A percentile compares a stretch with the other conserved stretches of the same genome.
Conservation (phyloP, 2,113 vertebrate species). For the Xenopus tropicalis region UCB_Xtro_10.0 CM004446.2:41874501-41875000, state of each 20-base stretch:
- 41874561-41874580: neutral
- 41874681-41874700: slow-evolving; percentile 96
- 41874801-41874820: slow-evolving; percentile 97
- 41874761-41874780: slow-evolving; percentile 99
- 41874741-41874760: slow-evolving; percentile 99
- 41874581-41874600: neutral
- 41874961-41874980: slow-evolving; percentile 86
- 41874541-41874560: neutral
- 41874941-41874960: slow-evolving; percentile 61
- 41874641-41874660: slow-evolving; percentile 73
- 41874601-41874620: neutral
- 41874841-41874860: slow-evolving; percentile 98
- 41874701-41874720: slow-evolving; percentile 97
- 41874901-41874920: slow-evolving; percentile 93
- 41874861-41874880: slow-evolving; percentile 94
- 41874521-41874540: no score
- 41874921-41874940: slow-evolving; percentile 81
- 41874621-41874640: slow-evolving; percentile 48
- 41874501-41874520: no score
- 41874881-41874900: slow-evolving; percentile 71
- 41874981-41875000: slow-evolving; percentile 84
- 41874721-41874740: slow-evolving; percentile 95
- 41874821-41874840: slow-evolving; percentile 95
- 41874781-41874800: slow-evolving; percentile 95
- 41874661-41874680: slow-evolving; percentile 85